Evolutionary conservation across 2,888 invertebrate species (phyloP), one percentile per base, ranked within the genome.

Genomic region (Brachyptera risi): DNA sequence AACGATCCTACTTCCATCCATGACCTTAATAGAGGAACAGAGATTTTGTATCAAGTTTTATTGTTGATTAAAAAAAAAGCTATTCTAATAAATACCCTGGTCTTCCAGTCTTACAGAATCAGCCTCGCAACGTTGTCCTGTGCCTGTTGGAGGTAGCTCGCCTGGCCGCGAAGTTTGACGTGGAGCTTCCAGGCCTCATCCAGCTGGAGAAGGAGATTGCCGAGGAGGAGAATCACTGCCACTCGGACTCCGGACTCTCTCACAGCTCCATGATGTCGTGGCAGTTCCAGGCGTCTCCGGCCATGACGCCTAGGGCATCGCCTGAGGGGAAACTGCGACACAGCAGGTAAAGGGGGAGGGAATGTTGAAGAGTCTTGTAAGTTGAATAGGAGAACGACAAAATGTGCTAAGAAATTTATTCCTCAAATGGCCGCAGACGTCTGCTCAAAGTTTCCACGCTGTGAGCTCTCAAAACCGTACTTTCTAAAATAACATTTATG

Each of bases 191-290:
- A 0, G 83, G 83, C 24, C 79, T 93, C 62, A 89, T 94, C 61
- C 87, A 88, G 73, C 79, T 92, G 68, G 92, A 92, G 77, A 86
- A 86, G 70, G 92, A 92, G 78, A 91, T 93, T 62, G 92, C 89
- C n/a, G 81, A 84, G 70, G 83, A 83, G 11, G 80, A 81, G 4
- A 75, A 75, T 13, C 38, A 58, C 27, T 62, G 60, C 54, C 64
- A 65, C 38, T 64, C 64, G n/a, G 85, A 85, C 72, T 83, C 85
- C 57, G 84, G 83, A 73, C 79, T 85, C 74, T 67, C 79, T 71
- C 70, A 76, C 65, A 75, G 82, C 68, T 80, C 80, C 37, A 71
- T 82, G 58, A 73, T 85, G 56, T 84, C 84, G 13, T 88, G 87
- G 88, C 87, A 87, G 75, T 87, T 86, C 75, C 78, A 85, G 67